Evolutionary conservation across 2,113 vertebrate genomes (phyloP), one percentile per base, ranked within the genome.

Genomic region (Serranochromis macrocephalus): DNA sequence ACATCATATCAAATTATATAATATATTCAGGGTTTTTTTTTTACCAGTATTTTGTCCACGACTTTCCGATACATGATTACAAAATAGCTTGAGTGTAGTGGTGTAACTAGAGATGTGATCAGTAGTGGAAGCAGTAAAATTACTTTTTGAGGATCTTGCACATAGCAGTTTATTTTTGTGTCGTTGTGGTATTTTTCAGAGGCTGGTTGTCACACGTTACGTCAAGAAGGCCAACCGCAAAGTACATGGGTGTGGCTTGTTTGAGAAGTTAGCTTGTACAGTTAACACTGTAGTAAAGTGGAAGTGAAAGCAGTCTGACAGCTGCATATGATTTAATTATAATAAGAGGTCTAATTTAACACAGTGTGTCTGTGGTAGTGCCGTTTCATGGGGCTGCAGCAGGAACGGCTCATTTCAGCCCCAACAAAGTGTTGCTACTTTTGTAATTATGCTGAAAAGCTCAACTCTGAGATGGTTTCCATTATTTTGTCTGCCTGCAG

Each of bases 321-420:
- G 89, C 85, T 89, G 82, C 80, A 13, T 45, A 16, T 89, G 82
- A 83, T 85, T 89, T 87, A 81, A 83, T 87, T 78, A 85, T n/a
- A 14, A 78, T n/a, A 78, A 51, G 9, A 51, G 58, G 24, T 40
- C 24, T 83, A 33, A 90, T 82, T 73, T 68, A 86, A 57, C 57
- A 33, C 66, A 36, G 91, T 45, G 91, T 51, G 40, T 85, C 40
- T 26, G 83, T 82, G 53, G 17, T 71, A 66, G 14, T 13, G 4
- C 45, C 1, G n/a, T 40, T 54, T 81, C 42, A 73, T 45, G 13
- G 33, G 17, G 24, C 13, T 6, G 42, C 6, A 31, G n/a, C 5
- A 17, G 80, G 13, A 84, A 58, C 7, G 5, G 19, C 49, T 92
- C 66, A 19, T 83, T 75, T 71, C 55, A 85, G 24, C 36, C 19